Percentiles rank a stretch among this genome's conserved stretches.
These are phyloP conservation scores for Cosmopolites sordidus DNA, from an alignment of 2,888 invertebrate species.

Conservation along the genomic window DNA sequence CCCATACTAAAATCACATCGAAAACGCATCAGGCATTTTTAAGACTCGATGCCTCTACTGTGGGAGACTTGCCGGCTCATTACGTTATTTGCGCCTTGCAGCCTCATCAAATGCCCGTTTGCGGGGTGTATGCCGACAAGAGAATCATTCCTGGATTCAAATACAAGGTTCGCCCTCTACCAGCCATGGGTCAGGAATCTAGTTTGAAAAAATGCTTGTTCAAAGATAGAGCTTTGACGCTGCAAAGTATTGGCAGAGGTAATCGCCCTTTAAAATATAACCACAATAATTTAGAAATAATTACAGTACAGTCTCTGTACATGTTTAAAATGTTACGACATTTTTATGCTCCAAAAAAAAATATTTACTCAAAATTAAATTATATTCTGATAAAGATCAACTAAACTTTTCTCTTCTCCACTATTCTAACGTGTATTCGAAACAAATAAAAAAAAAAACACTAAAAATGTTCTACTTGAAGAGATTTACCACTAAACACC, in stretches of 20 bases:
- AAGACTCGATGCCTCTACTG: constrained; percentile 54
- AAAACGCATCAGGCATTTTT: constrained; percentile 21
- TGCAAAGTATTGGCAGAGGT: constrained; percentile 68
- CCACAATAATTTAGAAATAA: too few relatives aligned
- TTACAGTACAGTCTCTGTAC: too few relatives aligned
- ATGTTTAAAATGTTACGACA: too few relatives aligned
- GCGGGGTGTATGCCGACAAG: constrained; percentile 70
- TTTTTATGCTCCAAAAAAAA: too few relatives aligned
- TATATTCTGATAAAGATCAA: too few relatives aligned
- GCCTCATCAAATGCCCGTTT: constrained; percentile 62
- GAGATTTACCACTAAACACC: too few relatives aligned
- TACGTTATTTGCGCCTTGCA: constrained; percentile 60
- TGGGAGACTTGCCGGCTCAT: constrained; percentile 63
- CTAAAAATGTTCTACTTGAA: too few relatives aligned
- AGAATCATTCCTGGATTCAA: constrained; percentile 69
- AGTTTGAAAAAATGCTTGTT: constrained; percentile 53
- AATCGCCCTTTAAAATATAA: too few relatives aligned
- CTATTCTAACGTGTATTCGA: too few relatives aligned
- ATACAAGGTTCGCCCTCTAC: constrained; percentile 66
- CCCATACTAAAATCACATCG: neutral
- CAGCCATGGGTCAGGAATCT: constrained; percentile 45
- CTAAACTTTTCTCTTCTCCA: too few relatives aligned
- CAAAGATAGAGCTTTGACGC: constrained; percentile 60
- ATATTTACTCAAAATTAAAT: too few relatives aligned
- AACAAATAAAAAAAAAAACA: too few relatives aligned